phyloP scores from a whole-genome alignment of 2,888 invertebrate species.

The Torymus tubicola region DNA sequence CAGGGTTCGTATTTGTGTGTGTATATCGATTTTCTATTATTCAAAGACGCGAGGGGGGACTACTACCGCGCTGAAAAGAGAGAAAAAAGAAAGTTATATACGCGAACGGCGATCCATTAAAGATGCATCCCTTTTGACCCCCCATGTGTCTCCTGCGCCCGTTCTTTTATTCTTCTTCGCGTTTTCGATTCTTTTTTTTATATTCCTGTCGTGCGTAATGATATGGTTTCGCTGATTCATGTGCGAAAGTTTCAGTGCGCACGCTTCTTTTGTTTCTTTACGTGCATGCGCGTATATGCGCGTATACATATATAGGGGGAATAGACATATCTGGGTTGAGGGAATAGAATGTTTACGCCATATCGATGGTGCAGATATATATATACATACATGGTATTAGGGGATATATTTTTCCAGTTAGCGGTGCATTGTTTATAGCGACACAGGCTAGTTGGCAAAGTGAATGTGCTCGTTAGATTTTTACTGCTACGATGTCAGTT shows the following conservation, averaged over 20 bases:
- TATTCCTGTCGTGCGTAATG: slow-evolving; percentile 17
- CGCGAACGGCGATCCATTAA: slow-evolving; percentile 45
- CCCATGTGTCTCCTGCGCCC: background rate
- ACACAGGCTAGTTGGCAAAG: background rate
- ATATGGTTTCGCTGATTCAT: slow-evolving; percentile 53
- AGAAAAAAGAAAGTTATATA: slow-evolving; percentile 45
- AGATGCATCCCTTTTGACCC: slow-evolving; percentile 56
- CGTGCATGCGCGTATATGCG: no score
- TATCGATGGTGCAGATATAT: background rate
- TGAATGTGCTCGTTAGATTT: slow-evolving; percentile 5
- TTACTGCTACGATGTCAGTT: slow-evolving; percentile 7
- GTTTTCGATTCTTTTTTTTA: slow-evolving; percentile 21
- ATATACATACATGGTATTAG: background rate
- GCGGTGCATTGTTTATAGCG: background rate
- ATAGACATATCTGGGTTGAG: background rate
- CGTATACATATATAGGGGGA: background rate
- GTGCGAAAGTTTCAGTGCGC: slow-evolving; percentile 47
- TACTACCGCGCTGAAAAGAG: slow-evolving; percentile 2
- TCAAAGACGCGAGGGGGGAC: slow-evolving; percentile 34
- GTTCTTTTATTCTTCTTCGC: background rate
- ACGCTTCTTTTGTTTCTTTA: slow-evolving; percentile 17
- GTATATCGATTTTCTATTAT: slow-evolving; percentile 57
- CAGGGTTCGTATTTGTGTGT: background rate
- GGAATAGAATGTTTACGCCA: slow-evolving; percentile 31
- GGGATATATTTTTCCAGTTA: slow-evolving; percentile 32